Evolutionary conservation across 2,113 vertebrate species (phyloP).

Genomic region (Leucosticte australis): DNA sequence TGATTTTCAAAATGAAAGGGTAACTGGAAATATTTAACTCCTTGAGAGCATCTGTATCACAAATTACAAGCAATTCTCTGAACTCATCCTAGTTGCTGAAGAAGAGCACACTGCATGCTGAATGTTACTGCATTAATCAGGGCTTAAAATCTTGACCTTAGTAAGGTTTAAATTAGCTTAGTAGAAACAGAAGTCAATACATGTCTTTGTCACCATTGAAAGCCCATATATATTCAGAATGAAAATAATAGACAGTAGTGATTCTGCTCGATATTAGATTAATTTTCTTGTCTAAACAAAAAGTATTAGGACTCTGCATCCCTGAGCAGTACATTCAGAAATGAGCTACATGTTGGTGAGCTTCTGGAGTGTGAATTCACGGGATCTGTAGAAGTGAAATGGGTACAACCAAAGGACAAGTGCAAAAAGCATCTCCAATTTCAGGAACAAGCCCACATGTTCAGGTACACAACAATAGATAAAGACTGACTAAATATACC

Average conservation of each 20-base stretch:
- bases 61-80: neutral
- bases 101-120: neutral
- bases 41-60: neutral
- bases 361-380: neutral
- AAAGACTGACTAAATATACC: neutral
- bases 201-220: neutral
- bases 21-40: neutral
- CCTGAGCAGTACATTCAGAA: neutral
- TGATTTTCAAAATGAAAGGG: neutral
- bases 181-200: neutral
- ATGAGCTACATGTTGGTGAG: neutral
- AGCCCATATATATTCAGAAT: neutral
- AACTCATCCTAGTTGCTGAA: neutral
- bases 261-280: neutral
- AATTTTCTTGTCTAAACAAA: neutral
- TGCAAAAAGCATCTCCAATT: neutral
- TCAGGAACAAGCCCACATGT: neutral
- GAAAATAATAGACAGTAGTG: neutral
- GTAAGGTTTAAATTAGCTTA: neutral
- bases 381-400: neutral
- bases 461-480: neutral
- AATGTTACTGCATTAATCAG: neutral
- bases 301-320: neutral
- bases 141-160: neutral
- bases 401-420: neutral